Base-by-base conservation (phyloP, 1,140 invertebrate species). In the Papilio polytes region DNA sequence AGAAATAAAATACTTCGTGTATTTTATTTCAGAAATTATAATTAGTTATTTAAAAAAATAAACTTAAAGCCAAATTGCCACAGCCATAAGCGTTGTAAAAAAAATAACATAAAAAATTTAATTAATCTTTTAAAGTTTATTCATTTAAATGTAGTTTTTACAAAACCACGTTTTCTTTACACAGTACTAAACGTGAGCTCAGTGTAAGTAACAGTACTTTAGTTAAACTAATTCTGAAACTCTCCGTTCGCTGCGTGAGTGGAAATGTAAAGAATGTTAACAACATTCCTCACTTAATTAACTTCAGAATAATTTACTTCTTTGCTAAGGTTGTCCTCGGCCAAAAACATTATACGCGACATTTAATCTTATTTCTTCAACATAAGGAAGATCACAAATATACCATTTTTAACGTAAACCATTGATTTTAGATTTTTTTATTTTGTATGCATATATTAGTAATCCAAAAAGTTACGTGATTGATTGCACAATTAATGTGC, bases 211-310 rank as follows among this genome's bases (percentile, higher is more conserved):
- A 76, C 20, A 26, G 46, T 51, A 76, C 46, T 76, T 76, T 76
- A 51, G 44, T 51, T 53, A 53, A 76, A 76, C 44, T 51, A 76
- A 76, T 76, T 76, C 44, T 22, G 44, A 70, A 76, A 76, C 48
- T 76, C 36, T 46, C 74, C 48, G 73, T 9, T 15, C 48, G 48
- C 74, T 48, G 46, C 44, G 74, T 76, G 46, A 51, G 74, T 53
- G 22, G 41, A 26, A 76, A 76, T 51, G 74, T 76, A 48, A 51
- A 76, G 74, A 76, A 76, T 76, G 46, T 76, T 76, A 76, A 31
- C 74, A 76, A 76, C 74, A 76, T 76, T 76, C 74, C 48, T 51
- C 13, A 51, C 44, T 76, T 76, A 76, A 76, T 76, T 76, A 76
- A 76, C 74, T 76, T 20, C 13, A 22, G 74, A 48, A 51, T 76